Evolutionary conservation across 2,797 vertebrate species (phyloP), one percentile per base, ranked within the genome.

Genomic region (Apogon hyalosoma): DNA sequence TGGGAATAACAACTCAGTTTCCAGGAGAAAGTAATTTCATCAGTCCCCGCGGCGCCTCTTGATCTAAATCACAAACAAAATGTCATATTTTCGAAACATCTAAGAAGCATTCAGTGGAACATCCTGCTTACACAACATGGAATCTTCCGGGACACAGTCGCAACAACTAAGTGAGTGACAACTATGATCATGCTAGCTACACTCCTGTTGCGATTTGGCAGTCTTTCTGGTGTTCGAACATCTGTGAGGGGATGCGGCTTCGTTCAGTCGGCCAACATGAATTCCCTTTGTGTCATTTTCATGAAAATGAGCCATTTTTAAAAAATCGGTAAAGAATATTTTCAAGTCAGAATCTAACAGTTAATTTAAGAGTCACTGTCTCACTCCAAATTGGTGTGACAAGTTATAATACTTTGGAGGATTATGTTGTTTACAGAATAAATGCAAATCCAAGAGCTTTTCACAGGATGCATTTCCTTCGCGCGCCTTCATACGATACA

Each of bases 131-230:
- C 75, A 71, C 79, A 63, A 85, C 77, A 70, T 80, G 75, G 49
- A 71, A 66, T 86, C 71, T 73, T 75, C 71, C 50, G 60, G 78
- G 81, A 85, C 63, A 73, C 77, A 71, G 82, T 80, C 13, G 60
- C 80, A 63, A 78, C 77, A 79, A 58, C 79, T 69, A 39, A 28
- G 24, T 90, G 88, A 93, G 75, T 92, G 89, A 90, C 91, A 90
- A 84, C 78, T 88, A 75, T 83, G 88, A 79, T 87, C 77, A 84
- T 89, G 82, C 79, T 73, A 62, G 70, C 53, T 28, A 28, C 24
- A 63, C 50, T 83, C 85, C 87, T 76, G 85, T 87, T 81, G 82
- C 80, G 89, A 91, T 84, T 88, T 69, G 45, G 31, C 58, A 73
- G 43, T 76, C 73, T 87, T 73, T 85, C 88, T 72, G 70, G 80